Percentiles rank a stretch among this genome's conserved stretches.
Conservation (phyloP, 53 echinoderm and acorn worm genomes). For the Echinarachnius parma region DNA sequence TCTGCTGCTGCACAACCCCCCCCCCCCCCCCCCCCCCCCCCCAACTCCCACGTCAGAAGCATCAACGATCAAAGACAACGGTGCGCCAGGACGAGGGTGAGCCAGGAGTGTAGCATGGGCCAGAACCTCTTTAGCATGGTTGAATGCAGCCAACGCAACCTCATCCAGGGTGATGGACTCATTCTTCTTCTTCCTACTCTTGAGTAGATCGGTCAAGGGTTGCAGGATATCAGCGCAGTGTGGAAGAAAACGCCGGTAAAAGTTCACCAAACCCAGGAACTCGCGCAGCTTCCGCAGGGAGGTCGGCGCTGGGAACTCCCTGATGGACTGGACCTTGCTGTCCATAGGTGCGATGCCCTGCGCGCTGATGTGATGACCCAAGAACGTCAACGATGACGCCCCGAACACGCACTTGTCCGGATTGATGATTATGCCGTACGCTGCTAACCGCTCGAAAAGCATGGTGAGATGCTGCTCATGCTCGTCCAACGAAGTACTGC, state of each 20-base stretch:
- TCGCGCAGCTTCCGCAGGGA: slow-evolving; percentile 20
- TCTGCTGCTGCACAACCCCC: slow-evolving; percentile 53
- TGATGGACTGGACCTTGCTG: slow-evolving; percentile 46
- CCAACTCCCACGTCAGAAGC: slow-evolving; percentile 58
- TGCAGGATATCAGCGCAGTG: slow-evolving; percentile 35
- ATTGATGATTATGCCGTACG: slow-evolving; percentile 51
- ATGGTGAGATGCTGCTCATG: slow-evolving; percentile 36
- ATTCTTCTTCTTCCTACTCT: not conserved
- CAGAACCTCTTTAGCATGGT: slow-evolving; percentile 27
- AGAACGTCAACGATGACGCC: not conserved
- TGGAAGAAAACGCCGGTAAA: slow-evolving; percentile 33
- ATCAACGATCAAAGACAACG: slow-evolving; percentile 43
- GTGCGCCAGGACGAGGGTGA: slow-evolving; percentile 33
- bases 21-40: too few relatives aligned
- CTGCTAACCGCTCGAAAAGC: slow-evolving; percentile 27
- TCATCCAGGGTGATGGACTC: not conserved
- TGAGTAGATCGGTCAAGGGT: slow-evolving; percentile 26
- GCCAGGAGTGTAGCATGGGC: slow-evolving; percentile 27
- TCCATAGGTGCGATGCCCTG: slow-evolving; percentile 36
- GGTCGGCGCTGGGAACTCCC: slow-evolving; percentile 34
- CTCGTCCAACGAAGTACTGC: slow-evolving; percentile 11
- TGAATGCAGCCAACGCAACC: slow-evolving; percentile 18
- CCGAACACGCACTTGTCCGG: slow-evolving; percentile 41
- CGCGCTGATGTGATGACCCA: too few relatives aligned
- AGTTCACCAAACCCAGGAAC: slow-evolving; percentile 45